phyloP scores from a whole-genome alignment of 1,140 invertebrate species.

The Tenebrio molitor region DNA sequence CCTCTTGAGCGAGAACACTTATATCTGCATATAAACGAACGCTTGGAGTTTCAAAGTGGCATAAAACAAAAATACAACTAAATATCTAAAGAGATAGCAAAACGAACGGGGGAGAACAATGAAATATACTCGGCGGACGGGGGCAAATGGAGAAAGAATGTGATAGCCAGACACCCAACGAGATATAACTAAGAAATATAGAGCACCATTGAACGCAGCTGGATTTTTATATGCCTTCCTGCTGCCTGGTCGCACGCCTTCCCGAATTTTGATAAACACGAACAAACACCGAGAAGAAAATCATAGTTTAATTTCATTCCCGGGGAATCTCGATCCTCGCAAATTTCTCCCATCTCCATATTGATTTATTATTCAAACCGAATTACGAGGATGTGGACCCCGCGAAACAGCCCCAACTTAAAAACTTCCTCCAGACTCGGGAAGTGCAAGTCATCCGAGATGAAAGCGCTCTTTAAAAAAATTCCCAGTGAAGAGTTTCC shows the following conservation, averaged over 20 bases:
- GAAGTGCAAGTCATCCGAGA: not conserved
- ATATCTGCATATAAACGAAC: conserved; percentile 25
- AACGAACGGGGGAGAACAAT: conserved; percentile 17
- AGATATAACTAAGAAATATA: conserved; percentile 51
- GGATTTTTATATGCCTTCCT: conserved; percentile 45
- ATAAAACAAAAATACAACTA: conserved; percentile 21
- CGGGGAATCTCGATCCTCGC: not conserved
- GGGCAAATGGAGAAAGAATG: conserved; percentile 40
- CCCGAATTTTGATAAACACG: conserved; percentile 19
- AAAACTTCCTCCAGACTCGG: not conserved
- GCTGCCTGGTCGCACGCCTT: conserved; percentile 25
- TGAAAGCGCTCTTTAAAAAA: not conserved
- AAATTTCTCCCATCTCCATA: not conserved
- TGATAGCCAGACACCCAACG: conserved; percentile 34
- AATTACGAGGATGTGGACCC: conserved; percentile 8
- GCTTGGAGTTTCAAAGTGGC: conserved; percentile 18
- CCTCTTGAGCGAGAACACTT: conserved; percentile 5
- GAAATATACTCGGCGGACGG: conserved; percentile 7
- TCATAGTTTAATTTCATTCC: not conserved
- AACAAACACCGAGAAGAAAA: not conserved
- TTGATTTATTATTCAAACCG: conserved; percentile 20
- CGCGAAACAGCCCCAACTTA: not conserved
- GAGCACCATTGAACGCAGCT: conserved; percentile 47
- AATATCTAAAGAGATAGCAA: conserved; percentile 29
- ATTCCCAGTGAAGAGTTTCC: not conserved